Evolutionary conservation across 2,888 invertebrate genomes (phyloP).

Genomic region (Caenorhabditis macrosperma): DNA sequence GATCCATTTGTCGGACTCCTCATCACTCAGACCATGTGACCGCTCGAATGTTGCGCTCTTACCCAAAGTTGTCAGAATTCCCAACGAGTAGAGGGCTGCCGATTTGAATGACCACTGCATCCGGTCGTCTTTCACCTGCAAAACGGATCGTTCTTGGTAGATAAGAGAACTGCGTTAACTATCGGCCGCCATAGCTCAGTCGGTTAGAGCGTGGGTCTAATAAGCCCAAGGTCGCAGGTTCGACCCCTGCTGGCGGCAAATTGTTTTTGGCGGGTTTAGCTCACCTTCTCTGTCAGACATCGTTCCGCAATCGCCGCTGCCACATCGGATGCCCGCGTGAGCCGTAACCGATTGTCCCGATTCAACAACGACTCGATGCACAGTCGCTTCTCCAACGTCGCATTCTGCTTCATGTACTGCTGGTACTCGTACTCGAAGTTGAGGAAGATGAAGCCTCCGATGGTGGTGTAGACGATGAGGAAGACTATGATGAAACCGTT

Average conservation of each 20-base stretch:
- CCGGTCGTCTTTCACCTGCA: conserved; percentile 60
- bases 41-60: not conserved
- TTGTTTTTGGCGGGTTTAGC: conserved; percentile 54
- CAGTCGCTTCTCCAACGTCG: conserved; percentile 57
- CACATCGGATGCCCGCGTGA: conserved; percentile 59
- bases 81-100: conserved; percentile 77
- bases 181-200: conserved; percentile 78
- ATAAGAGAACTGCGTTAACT: not conserved
- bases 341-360: conserved; percentile 52
- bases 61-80: conserved; percentile 79
- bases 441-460: conserved; percentile 77
- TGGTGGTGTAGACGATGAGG: conserved; percentile 72
- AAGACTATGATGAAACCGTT: conserved; percentile 70
- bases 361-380: conserved; percentile 63
- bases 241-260: conserved; percentile 79
- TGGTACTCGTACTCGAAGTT: conserved; percentile 72
- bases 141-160: not conserved
- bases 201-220: conserved; percentile 80
- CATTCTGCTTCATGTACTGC: conserved; percentile 63
- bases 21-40: conserved; percentile 44
- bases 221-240: conserved; percentile 79
- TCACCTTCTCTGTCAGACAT: conserved; percentile 57
- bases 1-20: conserved; percentile 26
- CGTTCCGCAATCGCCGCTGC: conserved; percentile 62
- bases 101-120: conserved; percentile 77